Conservation (phyloP, 1,140 invertebrate genomes). For the Sarcophaga peregrina region DNA sequence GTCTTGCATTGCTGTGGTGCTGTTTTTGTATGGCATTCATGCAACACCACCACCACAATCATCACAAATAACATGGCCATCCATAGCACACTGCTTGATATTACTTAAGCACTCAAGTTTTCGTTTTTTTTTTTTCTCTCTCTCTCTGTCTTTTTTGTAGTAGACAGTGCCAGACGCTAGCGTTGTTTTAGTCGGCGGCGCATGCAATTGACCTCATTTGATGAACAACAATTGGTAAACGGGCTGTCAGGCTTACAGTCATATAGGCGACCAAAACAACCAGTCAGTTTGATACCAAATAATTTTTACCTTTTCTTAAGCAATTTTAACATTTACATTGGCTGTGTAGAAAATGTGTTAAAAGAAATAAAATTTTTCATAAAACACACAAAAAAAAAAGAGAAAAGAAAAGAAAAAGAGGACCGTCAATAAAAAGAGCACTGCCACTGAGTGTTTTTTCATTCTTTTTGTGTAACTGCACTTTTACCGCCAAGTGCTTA, state of each 20-base stretch:
- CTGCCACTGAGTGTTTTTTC: background rate
- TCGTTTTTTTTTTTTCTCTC: background rate
- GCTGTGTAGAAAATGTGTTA: background rate
- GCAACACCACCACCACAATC: background rate
- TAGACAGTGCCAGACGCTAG: background rate
- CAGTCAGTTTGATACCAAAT: background rate
- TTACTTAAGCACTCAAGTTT: background rate
- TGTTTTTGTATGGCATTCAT: background rate
- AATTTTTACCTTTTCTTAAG: background rate
- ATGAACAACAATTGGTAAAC: background rate
- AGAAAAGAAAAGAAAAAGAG: background rate
- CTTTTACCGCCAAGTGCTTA: constrained; percentile 13
- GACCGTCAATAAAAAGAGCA: background rate
- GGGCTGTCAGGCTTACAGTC: background rate
- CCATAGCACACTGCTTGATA: background rate
- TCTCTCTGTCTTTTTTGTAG: too few relatives aligned
- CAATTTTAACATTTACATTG: background rate
- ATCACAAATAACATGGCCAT: background rate
- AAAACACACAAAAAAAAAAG: background rate
- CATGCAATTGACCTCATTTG: constrained; percentile 14
- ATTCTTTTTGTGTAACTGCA: background rate
- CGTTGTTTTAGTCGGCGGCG: background rate
- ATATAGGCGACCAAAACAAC: background rate
- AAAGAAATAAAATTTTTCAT: background rate
- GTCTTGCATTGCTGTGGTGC: background rate